A percentile compares a stretch with the other conserved stretches of the same genome.
Evolutionary conservation across 2,797 vertebrate genomes (phyloP).

Genomic region (Scolopax rusticola): DNA sequence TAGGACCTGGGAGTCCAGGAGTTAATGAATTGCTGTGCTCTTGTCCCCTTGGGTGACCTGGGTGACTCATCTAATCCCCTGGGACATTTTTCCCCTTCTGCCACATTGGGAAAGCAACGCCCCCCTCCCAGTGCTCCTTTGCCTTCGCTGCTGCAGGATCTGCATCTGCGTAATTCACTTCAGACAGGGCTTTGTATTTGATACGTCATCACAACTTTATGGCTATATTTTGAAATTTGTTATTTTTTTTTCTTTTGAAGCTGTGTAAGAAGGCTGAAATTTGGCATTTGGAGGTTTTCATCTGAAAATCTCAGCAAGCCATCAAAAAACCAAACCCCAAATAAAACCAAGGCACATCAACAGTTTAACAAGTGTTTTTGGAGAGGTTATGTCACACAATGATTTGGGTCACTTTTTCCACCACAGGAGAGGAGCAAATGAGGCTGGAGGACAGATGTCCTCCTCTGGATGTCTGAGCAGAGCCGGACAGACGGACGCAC

Average conservation of each 20-base stretch:
- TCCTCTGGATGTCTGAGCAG: background rate
- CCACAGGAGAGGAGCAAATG: background rate
- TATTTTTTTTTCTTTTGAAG: background rate
- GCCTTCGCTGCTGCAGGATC: background rate
- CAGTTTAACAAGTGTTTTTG: background rate
- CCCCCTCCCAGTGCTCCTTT: background rate
- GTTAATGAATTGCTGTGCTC: background rate
- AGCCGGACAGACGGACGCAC: accelerated
- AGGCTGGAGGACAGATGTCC: background rate
- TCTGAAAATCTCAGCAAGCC: background rate
- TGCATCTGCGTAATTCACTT: background rate
- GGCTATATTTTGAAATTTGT: background rate
- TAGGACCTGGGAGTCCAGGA: background rate
- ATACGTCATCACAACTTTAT: background rate
- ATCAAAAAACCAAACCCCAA: background rate
- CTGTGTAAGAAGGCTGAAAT: background rate
- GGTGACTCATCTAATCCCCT: background rate
- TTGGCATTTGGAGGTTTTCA: background rate
- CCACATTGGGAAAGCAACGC: background rate
- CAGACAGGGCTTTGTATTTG: background rate
- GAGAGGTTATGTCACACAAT: background rate
- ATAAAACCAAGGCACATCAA: background rate
- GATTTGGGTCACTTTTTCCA: background rate
- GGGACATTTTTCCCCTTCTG: background rate
- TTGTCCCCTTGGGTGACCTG: background rate